Percentiles rank a stretch among this genome's conserved stretches.
These are phyloP conservation scores for Acromyrmex charruanus DNA, from an alignment of 1,140 invertebrate species.

Conservation along the genomic window DNA sequence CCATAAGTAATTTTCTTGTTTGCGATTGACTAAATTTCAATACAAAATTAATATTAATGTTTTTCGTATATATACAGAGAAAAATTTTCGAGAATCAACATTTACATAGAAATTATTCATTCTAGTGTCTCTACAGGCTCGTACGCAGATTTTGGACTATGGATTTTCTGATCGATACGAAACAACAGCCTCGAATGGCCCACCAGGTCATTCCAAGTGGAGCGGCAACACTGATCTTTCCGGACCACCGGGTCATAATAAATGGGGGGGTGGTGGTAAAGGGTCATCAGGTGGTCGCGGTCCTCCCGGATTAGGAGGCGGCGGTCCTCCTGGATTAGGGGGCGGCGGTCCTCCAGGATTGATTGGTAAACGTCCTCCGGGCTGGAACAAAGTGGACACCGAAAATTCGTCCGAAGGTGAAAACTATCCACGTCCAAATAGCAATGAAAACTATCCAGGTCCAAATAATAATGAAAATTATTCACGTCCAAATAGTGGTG, in stretches of 20 bases:
- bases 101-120: conserved; percentile 25
- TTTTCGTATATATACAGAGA: neutral
- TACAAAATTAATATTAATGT: neutral
- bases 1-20: neutral
- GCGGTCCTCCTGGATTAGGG: conserved; percentile 10
- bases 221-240: neutral
- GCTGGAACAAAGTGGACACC: conserved; percentile 1
- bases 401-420: neutral
- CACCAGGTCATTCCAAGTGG: neutral
- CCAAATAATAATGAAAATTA: too few relatives aligned
- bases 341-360: conserved; percentile 19
- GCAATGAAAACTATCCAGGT: too few relatives aligned
- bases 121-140: conserved; percentile 12
- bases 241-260: conserved; percentile 18
- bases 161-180: neutral
- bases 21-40: neutral
- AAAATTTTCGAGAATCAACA: neutral
- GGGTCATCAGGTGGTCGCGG: conserved; percentile 30
- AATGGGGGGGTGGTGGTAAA: neutral
- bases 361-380: conserved; percentile 27
- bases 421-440: neutral
- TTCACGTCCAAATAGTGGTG: neutral
- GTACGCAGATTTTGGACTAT: neutral
- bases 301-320: conserved; percentile 6
- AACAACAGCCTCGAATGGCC: neutral